Conservation (phyloP, 2,888 invertebrate species). For the Anticlea derivata region DNA sequence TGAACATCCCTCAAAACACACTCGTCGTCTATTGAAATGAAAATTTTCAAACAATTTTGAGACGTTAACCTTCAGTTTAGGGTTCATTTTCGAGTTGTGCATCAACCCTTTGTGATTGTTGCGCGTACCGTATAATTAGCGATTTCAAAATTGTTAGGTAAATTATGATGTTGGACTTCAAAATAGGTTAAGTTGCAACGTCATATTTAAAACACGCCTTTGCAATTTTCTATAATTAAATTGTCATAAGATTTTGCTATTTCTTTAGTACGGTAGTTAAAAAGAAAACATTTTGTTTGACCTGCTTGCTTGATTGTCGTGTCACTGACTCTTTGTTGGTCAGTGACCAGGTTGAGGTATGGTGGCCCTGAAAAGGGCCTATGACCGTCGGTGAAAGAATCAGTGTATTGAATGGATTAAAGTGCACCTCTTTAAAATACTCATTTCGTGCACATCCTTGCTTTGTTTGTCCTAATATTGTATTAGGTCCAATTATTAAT, state of each 20-base stretch:
- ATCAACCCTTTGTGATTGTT: slow-evolving; percentile 69
- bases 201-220: slow-evolving; percentile 45
- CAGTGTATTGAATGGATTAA: too few species aligned
- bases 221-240: slow-evolving; percentile 40
- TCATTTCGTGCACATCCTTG: too few species aligned
- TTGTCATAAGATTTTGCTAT: slow-evolving; percentile 16
- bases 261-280: slow-evolving; percentile 1
- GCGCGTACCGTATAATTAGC: slow-evolving; percentile 78
- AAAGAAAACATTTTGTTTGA: too few species aligned
- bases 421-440: too few species aligned
- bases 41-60: slow-evolving; percentile 21
- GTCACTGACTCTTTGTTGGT: too few species aligned
- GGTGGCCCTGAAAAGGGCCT: too few species aligned
- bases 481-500: too few species aligned
- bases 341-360: too few species aligned
- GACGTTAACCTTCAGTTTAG: slow-evolving; percentile 35
- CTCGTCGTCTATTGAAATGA: slow-evolving; percentile 50
- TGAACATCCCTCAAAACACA: slow-evolving; percentile 80
- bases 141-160: slow-evolving; percentile 80
- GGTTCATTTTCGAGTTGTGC: slow-evolving; percentile 44
- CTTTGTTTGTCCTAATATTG: too few species aligned
- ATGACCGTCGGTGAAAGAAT: too few species aligned
- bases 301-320: too few species aligned
- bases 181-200: slow-evolving; percentile 43
- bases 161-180: slow-evolving; percentile 47